A percentile compares a stretch with the other conserved stretches of the same genome.
These are phyloP conservation scores for Ciconia maguari DNA, from an alignment of 2,113 vertebrate genomes.

Conservation along the genomic window DNA sequence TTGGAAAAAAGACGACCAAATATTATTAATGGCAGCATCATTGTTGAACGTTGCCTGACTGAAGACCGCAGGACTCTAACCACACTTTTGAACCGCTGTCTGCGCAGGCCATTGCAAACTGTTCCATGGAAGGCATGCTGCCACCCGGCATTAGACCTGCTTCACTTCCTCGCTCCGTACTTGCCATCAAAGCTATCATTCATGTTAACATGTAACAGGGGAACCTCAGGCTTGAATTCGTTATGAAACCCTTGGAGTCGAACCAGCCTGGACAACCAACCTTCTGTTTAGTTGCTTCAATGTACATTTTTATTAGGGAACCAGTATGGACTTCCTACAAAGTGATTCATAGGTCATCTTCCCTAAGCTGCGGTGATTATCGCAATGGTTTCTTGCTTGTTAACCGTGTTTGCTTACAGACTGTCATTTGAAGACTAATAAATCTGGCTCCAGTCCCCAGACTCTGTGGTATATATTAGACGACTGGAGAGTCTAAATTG, in stretches of 20 bases:
- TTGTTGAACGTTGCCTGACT: not conserved
- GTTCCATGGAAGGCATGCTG: not conserved
- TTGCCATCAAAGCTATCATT: not conserved
- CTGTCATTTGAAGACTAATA: not conserved
- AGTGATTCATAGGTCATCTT: slow-evolving; percentile 6
- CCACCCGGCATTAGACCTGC: not conserved
- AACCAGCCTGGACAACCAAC: not conserved
- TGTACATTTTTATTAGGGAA: not conserved
- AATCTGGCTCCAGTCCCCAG: not conserved
- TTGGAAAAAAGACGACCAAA: not conserved
- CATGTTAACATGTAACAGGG: not conserved
- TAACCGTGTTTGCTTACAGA: not conserved
- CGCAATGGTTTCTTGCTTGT: not conserved
- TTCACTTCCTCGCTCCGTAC: not conserved
- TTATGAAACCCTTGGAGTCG: not conserved
- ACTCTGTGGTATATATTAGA: not conserved
- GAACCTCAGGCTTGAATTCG: not conserved
- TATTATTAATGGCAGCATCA: not conserved
- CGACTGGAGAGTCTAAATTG: not conserved
- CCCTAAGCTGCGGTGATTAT: not conserved
- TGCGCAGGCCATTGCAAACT: not conserved
- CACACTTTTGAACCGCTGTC: not conserved
- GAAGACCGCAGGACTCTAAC: not conserved
- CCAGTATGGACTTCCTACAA: not conserved
- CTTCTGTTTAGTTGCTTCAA: not conserved